A percentile compares a stretch with the other conserved stretches of the same genome.
phyloP scores from a whole-genome alignment of 2,113 vertebrate genomes.

The Mandrillus leucophaeus region DNA sequence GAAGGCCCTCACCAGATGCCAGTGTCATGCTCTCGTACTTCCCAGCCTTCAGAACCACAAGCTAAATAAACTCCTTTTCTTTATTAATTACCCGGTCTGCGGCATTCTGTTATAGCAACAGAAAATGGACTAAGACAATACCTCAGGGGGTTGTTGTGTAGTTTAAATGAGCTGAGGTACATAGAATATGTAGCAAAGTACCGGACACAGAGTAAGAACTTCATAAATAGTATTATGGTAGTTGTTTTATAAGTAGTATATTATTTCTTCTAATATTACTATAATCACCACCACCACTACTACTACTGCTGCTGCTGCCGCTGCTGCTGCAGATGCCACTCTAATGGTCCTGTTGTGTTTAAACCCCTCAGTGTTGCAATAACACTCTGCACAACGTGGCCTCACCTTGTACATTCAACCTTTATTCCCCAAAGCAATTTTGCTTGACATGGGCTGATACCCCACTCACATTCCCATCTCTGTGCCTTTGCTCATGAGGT shows the following conservation, averaged over 20 bases:
- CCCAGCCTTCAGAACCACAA: neutral
- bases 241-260: neutral
- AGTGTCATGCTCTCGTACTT: neutral
- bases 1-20: neutral
- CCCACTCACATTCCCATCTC: neutral
- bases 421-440: neutral
- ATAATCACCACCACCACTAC: too few relatives aligned
- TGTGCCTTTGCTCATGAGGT: accelerated
- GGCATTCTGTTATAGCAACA: neutral
- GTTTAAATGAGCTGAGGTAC: neutral
- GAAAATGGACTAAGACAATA: neutral
- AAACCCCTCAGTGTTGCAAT: neutral
- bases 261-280: neutral
- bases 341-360: neutral
- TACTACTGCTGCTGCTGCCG: too few relatives aligned
- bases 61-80: neutral
- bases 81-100: neutral
- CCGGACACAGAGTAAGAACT: neutral
- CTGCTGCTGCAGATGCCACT: neutral
- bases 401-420: neutral
- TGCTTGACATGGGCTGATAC: neutral
- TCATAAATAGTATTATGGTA: accelerated
- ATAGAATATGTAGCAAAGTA: neutral
- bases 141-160: neutral
- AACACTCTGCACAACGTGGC: neutral